Evolutionary conservation across 2,888 invertebrate species (phyloP).

Genomic region (Tenodera sinensis): DNA sequence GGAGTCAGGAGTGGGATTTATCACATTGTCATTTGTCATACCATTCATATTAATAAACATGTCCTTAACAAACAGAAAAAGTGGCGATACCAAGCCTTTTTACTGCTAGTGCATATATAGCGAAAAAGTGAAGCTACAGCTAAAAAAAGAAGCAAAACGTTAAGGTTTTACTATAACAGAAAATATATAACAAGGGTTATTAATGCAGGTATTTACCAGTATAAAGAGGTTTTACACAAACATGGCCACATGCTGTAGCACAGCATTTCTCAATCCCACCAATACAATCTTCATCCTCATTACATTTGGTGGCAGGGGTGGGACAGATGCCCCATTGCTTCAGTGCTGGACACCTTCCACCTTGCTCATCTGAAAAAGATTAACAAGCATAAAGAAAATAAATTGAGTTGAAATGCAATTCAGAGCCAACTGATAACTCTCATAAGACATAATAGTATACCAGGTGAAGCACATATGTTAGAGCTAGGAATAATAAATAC

Average conservation of each 20-base stretch:
- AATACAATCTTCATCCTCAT: slow-evolving; percentile 58
- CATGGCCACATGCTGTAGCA: slow-evolving; percentile 59
- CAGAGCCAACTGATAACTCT: too few species aligned
- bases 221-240: slow-evolving; percentile 54
- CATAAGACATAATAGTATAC: too few species aligned
- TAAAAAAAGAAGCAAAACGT: not conserved
- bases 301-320: slow-evolving; percentile 55
- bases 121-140: not conserved
- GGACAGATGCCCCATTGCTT: slow-evolving; percentile 49
- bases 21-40: too few species aligned
- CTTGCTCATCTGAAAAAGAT: not conserved
- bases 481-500: too few species aligned
- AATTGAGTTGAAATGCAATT: too few species aligned
- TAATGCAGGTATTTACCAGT: slow-evolving; percentile 50
- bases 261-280: slow-evolving; percentile 59
- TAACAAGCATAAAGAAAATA: too few species aligned
- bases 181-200: not conserved
- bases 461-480: too few species aligned
- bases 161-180: too few species aligned
- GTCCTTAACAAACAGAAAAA: too few species aligned
- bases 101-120: not conserved
- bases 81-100: too few species aligned
- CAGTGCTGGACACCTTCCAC: slow-evolving; percentile 43
- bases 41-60: too few species aligned
- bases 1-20: too few species aligned